Evolutionary conservation across 2,888 invertebrate species (phyloP).

Genomic region (Lissocephala sabroskyi): DNA sequence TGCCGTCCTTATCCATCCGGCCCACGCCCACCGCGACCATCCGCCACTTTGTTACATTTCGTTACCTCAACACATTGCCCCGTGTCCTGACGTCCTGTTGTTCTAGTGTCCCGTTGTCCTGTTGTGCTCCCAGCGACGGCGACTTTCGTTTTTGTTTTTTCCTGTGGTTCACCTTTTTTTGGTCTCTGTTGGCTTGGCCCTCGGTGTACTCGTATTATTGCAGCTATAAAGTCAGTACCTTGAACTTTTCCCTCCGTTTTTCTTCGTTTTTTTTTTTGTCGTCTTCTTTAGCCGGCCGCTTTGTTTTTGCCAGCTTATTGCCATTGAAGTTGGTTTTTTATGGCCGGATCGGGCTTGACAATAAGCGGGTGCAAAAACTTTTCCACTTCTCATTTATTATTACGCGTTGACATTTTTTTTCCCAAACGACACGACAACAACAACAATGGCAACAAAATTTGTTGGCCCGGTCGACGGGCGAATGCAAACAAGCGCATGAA

Average conservation of each 20-base stretch:
- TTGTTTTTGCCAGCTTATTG: slow-evolving; percentile 48
- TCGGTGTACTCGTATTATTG: slow-evolving; percentile 41
- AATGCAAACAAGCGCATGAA: slow-evolving; percentile 44
- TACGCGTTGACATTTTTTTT: slow-evolving; percentile 36
- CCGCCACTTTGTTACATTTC: slow-evolving; percentile 59
- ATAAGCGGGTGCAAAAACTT: slow-evolving; percentile 62
- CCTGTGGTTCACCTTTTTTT: slow-evolving; percentile 46
- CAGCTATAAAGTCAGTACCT: slow-evolving; percentile 66
- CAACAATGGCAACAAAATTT: slow-evolving; percentile 51
- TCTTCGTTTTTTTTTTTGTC: slow-evolving; percentile 24
- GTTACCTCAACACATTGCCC: slow-evolving; percentile 55
- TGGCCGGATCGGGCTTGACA: slow-evolving; percentile 60
- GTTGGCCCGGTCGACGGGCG: slow-evolving; percentile 19
- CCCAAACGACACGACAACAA: neutral
- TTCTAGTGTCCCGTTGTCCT: no score
- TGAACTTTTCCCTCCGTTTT: slow-evolving; percentile 52
- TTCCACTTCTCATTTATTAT: slow-evolving; percentile 66
- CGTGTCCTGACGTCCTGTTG: neutral
- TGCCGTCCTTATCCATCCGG: no score
- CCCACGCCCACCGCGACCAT: slow-evolving; percentile 19
- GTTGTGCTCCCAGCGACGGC: no score
- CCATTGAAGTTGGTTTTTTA: slow-evolving; percentile 63
- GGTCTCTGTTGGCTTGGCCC: neutral
- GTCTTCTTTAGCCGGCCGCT: slow-evolving; percentile 27
- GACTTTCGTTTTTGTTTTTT: slow-evolving; percentile 24